Conservation (phyloP, 2,113 vertebrate species). For the Paraplagusia blochii region DNA sequence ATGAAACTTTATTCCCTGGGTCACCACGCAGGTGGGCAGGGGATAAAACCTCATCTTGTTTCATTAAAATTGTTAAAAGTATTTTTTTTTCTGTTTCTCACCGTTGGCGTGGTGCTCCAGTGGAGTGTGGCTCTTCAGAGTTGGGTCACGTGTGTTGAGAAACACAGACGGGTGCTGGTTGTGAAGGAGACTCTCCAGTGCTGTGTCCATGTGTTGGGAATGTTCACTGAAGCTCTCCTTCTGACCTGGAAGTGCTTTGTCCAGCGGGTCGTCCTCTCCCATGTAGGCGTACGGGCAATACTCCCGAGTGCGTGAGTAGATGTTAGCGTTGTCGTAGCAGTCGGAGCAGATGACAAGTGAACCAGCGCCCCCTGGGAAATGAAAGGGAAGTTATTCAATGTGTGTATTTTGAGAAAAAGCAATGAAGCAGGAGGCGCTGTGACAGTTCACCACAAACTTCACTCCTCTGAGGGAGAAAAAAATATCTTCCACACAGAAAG, state of each 20-base stretch:
- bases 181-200: constrained; percentile 72
- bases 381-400: background rate
- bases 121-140: constrained; percentile 64
- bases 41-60: too few relatives aligned
- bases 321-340: constrained; percentile 95
- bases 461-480: background rate
- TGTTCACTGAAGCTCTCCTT: constrained; percentile 51
- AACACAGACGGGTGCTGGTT: constrained; percentile 76
- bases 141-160: constrained; percentile 74
- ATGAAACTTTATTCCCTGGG: too few relatives aligned
- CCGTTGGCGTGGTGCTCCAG: constrained; percentile 72
- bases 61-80: background rate
- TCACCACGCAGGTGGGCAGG: too few relatives aligned
- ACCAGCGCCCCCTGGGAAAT: constrained; percentile 58
- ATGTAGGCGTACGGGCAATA: constrained; percentile 91
- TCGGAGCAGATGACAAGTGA: constrained; percentile 92
- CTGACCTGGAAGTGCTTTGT: constrained; percentile 74
- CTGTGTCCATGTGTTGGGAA: constrained; percentile 61
- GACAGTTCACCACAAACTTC: too few relatives aligned
- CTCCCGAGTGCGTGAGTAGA: constrained; percentile 88
- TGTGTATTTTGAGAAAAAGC: too few relatives aligned
- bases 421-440: too few relatives aligned
- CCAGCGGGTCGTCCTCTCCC: constrained; percentile 83
- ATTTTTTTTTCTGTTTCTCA: constrained; percentile 44
- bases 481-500: background rate